Conservation (phyloP, 2,113 vertebrate species). For the Tachycineta bicolor region DNA sequence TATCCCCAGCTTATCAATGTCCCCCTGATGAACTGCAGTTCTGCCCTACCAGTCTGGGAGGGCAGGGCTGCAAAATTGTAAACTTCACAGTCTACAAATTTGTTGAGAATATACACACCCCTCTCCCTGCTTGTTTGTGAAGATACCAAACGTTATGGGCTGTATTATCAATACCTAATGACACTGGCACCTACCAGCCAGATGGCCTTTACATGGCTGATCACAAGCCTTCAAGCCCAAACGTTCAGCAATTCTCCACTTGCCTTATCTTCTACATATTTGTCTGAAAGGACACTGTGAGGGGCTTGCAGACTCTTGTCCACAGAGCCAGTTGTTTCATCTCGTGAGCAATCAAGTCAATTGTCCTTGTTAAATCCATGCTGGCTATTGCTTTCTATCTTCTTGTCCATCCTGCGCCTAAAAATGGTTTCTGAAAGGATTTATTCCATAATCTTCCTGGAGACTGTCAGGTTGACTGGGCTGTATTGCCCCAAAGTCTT, state of each 20-base stretch:
- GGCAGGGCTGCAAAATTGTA: background rate
- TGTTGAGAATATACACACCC: background rate
- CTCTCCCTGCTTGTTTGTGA: background rate
- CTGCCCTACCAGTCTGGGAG: background rate
- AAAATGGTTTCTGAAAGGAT: background rate
- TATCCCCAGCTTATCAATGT: background rate
- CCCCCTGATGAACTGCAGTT: background rate
- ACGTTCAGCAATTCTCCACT: background rate
- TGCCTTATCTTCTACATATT: background rate
- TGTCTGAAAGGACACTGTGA: background rate
- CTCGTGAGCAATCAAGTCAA: background rate
- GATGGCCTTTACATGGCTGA: background rate
- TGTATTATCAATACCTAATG: background rate
- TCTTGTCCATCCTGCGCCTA: background rate
- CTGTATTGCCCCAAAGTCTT: background rate
- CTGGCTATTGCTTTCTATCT: background rate
- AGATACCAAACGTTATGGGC: background rate
- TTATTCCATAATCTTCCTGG: background rate
- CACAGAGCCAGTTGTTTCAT: background rate
- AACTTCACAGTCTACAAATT: background rate
- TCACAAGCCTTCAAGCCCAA: background rate
- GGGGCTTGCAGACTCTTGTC: background rate
- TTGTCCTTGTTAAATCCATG: background rate
- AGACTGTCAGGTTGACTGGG: background rate
- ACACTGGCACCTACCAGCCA: background rate